Evolutionary conservation across 2,888 invertebrate genomes (phyloP), one percentile per base, ranked within the genome.

Genomic region (Netelia fuscicornis): DNA sequence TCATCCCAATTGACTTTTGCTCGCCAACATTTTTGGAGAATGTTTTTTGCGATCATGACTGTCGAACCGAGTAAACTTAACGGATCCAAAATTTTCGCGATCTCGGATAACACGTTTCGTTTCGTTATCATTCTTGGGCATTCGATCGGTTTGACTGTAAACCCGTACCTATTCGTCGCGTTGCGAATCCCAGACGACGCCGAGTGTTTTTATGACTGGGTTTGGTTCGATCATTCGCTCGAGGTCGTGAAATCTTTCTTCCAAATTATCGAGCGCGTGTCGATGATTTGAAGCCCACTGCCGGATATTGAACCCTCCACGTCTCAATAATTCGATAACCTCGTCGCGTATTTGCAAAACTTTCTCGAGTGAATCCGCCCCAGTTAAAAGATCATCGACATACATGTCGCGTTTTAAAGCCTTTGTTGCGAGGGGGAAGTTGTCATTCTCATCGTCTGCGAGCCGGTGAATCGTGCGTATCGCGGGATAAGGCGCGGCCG

Each of bases 341-440:
- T 75, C 70, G 10, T 82, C 64, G n/a, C 71, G 42, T 10, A 82
- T n/a, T 2, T 11, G 37, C 9, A 74, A 2, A 6, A 74, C 37
- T 9, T 85, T 68, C 42, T 78, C 54, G 2, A 71, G 44, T 5
- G 81, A 77, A 13, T 70, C 65, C 2, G 82, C 71, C 0, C 82
- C 79, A 9, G 82, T 75, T 10, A 85, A n/a, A 2, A 82, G 25
- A 25, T 25, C 25, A 25, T 25, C 25, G 2, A 25, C 25, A 25
- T 25, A 25, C 25, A 79, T 37, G 9, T 82, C 82, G 54, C 64
- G 23, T 70, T 82, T 78, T 9, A 85, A 20, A 10, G 25, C 52
- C 75, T 82, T 0, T 70, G 67, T 89, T 91, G 30, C 89, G 79
- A 3, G 88, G 9, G 0, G 92, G 30, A 0, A 76, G 88, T 88